These are phyloP conservation scores for Saxidomus purpurata DNA, from an alignment of 1,140 invertebrate species.

Conservation along the genomic window DNA sequence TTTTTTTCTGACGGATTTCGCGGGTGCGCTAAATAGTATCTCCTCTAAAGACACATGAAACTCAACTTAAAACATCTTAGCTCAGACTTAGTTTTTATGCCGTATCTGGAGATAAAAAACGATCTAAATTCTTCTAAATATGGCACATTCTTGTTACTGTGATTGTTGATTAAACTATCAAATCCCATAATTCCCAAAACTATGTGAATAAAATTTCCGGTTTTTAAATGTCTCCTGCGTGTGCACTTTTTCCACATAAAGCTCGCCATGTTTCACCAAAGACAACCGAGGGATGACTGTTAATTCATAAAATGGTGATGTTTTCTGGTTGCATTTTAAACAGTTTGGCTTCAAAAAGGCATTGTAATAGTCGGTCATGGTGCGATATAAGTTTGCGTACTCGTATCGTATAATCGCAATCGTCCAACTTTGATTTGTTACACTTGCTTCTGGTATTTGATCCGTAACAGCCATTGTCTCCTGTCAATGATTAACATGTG, in stretches of 20 bases:
- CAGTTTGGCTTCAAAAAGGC: conserved; percentile 76
- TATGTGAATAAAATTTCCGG: conserved; percentile 71
- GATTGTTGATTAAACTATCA: conserved; percentile 77
- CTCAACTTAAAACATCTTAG: conserved; percentile 76
- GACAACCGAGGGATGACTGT: conserved; percentile 80
- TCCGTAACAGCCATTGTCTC: conserved; percentile 20
- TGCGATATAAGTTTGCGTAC: conserved; percentile 84
- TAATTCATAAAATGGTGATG: conserved; percentile 80
- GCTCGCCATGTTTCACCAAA: conserved; percentile 80
- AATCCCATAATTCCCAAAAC: conserved; percentile 81
- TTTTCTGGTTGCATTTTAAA: conserved; percentile 75
- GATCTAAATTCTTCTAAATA: conserved; percentile 81
- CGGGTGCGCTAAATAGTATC: conserved; percentile 84
- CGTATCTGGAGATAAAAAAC: conserved; percentile 78
- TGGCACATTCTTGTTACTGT: conserved; percentile 58
- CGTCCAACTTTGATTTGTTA: conserved; percentile 52
- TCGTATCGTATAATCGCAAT: conserved; percentile 81
- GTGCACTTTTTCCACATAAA: conserved; percentile 74
- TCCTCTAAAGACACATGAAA: conserved; percentile 82
- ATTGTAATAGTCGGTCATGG: conserved; percentile 84
- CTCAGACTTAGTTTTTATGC: conserved; percentile 3
- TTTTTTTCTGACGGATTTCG: conserved; percentile 82
- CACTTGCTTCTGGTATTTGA: background rate
- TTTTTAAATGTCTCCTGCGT: conserved; percentile 62
- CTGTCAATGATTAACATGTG: conserved; percentile 75